Evolutionary conservation across 2,113 vertebrate genomes (phyloP).

Genomic region (Puma concolor): DNA sequence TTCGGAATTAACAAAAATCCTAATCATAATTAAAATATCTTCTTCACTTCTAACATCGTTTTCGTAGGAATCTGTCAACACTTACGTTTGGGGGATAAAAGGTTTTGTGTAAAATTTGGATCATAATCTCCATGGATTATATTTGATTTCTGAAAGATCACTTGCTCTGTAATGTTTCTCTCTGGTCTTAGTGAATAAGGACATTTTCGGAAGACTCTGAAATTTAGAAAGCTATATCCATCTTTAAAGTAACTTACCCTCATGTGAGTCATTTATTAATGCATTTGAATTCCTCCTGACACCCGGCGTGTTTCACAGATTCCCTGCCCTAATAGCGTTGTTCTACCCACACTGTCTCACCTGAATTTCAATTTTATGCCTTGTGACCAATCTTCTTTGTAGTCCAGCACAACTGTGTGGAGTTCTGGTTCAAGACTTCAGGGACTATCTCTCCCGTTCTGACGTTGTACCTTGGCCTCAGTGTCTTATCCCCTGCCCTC

Average conservation of each 20-base stretch:
- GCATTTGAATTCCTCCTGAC: background rate
- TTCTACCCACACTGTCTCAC: background rate
- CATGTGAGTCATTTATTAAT: background rate
- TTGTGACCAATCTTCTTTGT: background rate
- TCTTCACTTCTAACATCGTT: background rate
- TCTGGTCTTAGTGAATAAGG: background rate
- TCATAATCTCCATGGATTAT: background rate
- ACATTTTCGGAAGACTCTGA: background rate
- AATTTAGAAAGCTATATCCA: background rate
- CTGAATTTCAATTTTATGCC: background rate
- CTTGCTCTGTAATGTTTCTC: background rate
- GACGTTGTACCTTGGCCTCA: background rate
- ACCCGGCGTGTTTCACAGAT: background rate
- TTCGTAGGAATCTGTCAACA: background rate
- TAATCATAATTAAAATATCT: background rate
- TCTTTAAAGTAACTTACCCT: background rate
- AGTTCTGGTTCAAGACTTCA: background rate
- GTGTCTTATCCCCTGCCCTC: background rate
- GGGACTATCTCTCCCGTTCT: background rate
- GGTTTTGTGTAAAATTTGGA: background rate
- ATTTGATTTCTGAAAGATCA: background rate
- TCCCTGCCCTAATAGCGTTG: background rate
- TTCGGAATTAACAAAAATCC: background rate
- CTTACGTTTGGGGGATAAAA: background rate
- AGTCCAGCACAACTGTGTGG: background rate